Percentiles rank a stretch among this genome's conserved stretches.
Evolutionary conservation across 2,888 invertebrate genomes (phyloP).

Genomic region (Cerastis rubricosa): DNA sequence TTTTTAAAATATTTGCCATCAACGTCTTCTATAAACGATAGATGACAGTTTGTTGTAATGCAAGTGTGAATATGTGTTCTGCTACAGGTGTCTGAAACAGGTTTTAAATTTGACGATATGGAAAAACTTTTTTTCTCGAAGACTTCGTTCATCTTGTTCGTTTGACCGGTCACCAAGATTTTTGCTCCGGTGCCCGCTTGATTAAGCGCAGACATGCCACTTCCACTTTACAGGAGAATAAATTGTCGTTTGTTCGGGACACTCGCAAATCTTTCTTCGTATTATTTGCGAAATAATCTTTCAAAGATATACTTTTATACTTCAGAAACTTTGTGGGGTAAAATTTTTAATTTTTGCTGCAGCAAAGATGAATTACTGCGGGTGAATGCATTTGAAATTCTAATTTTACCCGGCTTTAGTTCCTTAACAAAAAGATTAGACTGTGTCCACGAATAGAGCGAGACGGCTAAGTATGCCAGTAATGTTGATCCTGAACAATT

Average conservation of each 20-base stretch:
- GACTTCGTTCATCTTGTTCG: constrained; percentile 51
- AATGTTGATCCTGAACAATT: constrained; percentile 72
- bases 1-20: constrained; percentile 55
- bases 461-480: constrained; percentile 83
- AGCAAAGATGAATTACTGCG: constrained; percentile 72
- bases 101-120: constrained; percentile 43
- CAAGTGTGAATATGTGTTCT: constrained; percentile 58
- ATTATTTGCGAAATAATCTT: constrained; percentile 73
- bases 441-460: constrained; percentile 77
- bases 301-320: constrained; percentile 65
- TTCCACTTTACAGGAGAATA: constrained; percentile 78
- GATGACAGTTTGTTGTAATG: constrained; percentile 64
- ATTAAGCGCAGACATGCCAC: constrained; percentile 79
- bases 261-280: constrained; percentile 71
- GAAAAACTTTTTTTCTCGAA: constrained; percentile 44
- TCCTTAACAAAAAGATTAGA: constrained; percentile 74
- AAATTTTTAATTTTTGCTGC: constrained; percentile 49
- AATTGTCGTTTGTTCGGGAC: constrained; percentile 74
- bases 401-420: constrained; percentile 74
- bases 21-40: constrained; percentile 64
- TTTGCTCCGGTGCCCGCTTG: constrained; percentile 72
- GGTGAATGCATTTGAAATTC: constrained; percentile 80
- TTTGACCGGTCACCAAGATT: constrained; percentile 70
- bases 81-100: constrained; percentile 39
- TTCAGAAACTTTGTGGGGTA: constrained; percentile 41